Percentiles rank a stretch among this genome's conserved stretches.
Evolutionary conservation across 2,113 vertebrate species (phyloP).

Genomic region (Nycticorax nycticorax): DNA sequence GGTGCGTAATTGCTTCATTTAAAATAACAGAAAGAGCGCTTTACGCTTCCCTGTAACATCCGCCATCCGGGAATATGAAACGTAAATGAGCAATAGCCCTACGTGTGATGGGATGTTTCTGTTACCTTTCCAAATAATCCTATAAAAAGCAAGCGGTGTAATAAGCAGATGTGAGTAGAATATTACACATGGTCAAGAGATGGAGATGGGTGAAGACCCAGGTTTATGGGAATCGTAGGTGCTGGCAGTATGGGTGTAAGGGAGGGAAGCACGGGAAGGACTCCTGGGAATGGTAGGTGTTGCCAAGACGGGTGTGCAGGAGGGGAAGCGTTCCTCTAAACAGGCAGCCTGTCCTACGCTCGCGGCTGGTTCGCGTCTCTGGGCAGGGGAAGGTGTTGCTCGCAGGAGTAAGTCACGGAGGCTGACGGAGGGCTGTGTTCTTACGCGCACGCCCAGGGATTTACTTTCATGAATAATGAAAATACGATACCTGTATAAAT

Average conservation of each 20-base stretch:
- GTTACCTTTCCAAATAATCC: background rate
- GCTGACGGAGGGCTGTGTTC: background rate
- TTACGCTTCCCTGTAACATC: no score
- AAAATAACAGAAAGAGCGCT: background rate
- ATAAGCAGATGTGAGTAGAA: rapidly evolving
- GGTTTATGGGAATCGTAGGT: no score
- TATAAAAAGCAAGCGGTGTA: background rate
- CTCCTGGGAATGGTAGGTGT: background rate
- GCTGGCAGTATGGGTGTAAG: rapidly evolving
- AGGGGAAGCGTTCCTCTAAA: background rate
- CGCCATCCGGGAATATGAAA: rapidly evolving
- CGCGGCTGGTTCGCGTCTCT: rapidly evolving
- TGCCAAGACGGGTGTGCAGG: background rate
- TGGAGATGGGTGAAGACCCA: background rate
- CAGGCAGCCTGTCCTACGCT: rapidly evolving
- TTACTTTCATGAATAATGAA: background rate
- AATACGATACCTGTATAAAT: rapidly evolving
- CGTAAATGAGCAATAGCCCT: no score
- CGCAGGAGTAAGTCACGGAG: background rate
- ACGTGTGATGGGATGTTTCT: rapidly evolving
- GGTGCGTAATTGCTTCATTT: background rate
- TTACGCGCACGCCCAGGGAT: background rate
- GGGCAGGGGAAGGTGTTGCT: background rate
- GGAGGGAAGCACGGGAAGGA: background rate
- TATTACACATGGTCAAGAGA: background rate